Evolutionary conservation across 2,888 invertebrate genomes (phyloP).

Genomic region (Caenorhabditis uteleia): DNA sequence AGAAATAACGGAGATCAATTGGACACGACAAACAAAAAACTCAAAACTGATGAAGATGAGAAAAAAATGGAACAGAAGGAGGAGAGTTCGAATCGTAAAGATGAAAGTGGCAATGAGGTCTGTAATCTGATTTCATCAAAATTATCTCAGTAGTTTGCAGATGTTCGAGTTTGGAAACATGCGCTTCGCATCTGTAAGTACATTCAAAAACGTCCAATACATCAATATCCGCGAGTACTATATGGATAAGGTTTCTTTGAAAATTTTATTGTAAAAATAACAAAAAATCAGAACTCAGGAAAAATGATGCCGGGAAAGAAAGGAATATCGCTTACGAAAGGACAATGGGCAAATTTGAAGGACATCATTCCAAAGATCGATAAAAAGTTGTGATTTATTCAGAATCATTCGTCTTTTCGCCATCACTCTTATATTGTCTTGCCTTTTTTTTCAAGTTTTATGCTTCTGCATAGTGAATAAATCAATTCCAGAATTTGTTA

Average conservation of each 20-base stretch:
- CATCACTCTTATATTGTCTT: neutral
- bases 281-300: constrained; percentile 40
- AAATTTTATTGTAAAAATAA: neutral
- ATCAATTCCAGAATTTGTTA: neutral
- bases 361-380: constrained; percentile 48
- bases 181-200: constrained; percentile 47
- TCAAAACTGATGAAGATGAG: constrained; percentile 4
- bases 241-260: constrained; percentile 52
- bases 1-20: constrained; percentile 1
- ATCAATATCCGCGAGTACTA: constrained; percentile 65
- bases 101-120: constrained; percentile 26
- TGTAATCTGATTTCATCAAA: neutral
- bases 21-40: constrained; percentile 3
- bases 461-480: neutral
- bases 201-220: constrained; percentile 54
- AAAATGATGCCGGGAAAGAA: constrained; percentile 62
- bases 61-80: constrained; percentile 7
- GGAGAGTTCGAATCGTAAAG: constrained; percentile 13
- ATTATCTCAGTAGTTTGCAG: constrained; percentile 27
- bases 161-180: constrained; percentile 57
- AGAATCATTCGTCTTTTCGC: constrained; percentile 1
- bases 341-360: constrained; percentile 56
- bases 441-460: constrained; percentile 1
- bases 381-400: constrained; percentile 14
- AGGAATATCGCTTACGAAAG: constrained; percentile 52